These are phyloP conservation scores for Metridium senile DNA, from an alignment of 92 coral and sea anemone genomes.

Conservation along the genomic window DNA sequence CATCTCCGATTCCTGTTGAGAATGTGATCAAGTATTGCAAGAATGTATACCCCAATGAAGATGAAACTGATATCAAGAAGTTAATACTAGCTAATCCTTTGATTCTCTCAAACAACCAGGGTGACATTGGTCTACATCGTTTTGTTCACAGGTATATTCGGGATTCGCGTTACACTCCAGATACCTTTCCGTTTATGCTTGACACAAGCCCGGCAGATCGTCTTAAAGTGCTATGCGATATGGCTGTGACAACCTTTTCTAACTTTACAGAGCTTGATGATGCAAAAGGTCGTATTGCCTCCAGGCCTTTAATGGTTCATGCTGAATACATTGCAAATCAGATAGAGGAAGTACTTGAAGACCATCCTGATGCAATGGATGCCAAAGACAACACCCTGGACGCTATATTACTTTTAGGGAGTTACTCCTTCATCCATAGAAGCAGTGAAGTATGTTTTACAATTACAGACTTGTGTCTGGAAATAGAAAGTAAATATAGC, in stretches of 20 bases:
- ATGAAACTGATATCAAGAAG: constrained; percentile 15
- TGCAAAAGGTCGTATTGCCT: background rate
- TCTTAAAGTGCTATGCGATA: background rate
- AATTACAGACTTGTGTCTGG: too few relatives aligned
- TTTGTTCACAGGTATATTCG: constrained; percentile 11
- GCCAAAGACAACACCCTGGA: too few relatives aligned
- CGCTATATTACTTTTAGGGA: too few relatives aligned
- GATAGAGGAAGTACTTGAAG: background rate
- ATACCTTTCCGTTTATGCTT: background rate
- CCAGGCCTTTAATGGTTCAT: background rate
- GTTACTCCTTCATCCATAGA: too few relatives aligned
- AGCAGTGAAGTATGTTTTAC: too few relatives aligned
- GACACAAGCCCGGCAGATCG: background rate
- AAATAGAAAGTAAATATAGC: too few relatives aligned
- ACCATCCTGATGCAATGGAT: background rate
- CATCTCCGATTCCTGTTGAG: constrained; percentile 6
- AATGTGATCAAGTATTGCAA: constrained; percentile 16
- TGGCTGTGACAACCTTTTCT: background rate
- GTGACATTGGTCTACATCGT: constrained; percentile 4
- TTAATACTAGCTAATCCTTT: constrained; percentile 17
- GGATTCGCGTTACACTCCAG: background rate
- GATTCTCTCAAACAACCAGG: constrained; percentile 5
- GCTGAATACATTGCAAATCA: background rate
- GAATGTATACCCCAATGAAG: background rate
- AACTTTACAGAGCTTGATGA: background rate